phyloP scores from a whole-genome alignment of 2,797 vertebrate species.

The Geotrypetes seraphini region DNA sequence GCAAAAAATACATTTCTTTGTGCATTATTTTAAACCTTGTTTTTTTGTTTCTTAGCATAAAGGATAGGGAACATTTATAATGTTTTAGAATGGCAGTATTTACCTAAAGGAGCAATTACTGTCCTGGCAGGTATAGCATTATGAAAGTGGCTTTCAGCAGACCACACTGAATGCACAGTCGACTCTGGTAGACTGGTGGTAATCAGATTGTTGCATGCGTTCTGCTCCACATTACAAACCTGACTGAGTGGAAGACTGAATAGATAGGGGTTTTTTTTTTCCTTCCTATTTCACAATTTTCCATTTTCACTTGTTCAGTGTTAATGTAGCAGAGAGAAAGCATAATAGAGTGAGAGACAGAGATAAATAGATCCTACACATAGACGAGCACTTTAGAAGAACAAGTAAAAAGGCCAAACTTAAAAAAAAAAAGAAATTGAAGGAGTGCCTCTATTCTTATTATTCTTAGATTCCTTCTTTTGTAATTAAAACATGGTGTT shows the following conservation, averaged over 20 bases:
- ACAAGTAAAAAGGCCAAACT: constrained; percentile 9
- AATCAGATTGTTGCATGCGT: no score
- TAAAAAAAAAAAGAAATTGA: background rate
- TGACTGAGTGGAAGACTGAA: constrained; percentile 8
- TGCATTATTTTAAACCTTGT: no score
- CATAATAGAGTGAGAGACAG: constrained; percentile 3
- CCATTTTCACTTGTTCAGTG: constrained; percentile 8
- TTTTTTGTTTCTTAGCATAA: no score
- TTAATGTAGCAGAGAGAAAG: constrained; percentile 25
- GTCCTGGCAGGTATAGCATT: no score
- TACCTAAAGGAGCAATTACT: no score
- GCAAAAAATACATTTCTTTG: no score
- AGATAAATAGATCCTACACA: constrained; percentile 13
- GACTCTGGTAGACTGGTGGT: constrained; percentile 6
- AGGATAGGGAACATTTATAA: no score
- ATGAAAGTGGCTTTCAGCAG: no score
- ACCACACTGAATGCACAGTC: background rate
- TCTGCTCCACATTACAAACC: background rate
- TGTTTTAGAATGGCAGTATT: no score
- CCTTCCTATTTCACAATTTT: background rate
- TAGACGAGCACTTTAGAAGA: constrained; percentile 14
- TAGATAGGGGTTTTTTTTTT: background rate
- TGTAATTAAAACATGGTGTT: no score
- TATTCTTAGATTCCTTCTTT: no score
- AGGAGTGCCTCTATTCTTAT: no score